Conservation (phyloP, 2,113 vertebrate species). For the Ictalurus punctatus region DNA sequence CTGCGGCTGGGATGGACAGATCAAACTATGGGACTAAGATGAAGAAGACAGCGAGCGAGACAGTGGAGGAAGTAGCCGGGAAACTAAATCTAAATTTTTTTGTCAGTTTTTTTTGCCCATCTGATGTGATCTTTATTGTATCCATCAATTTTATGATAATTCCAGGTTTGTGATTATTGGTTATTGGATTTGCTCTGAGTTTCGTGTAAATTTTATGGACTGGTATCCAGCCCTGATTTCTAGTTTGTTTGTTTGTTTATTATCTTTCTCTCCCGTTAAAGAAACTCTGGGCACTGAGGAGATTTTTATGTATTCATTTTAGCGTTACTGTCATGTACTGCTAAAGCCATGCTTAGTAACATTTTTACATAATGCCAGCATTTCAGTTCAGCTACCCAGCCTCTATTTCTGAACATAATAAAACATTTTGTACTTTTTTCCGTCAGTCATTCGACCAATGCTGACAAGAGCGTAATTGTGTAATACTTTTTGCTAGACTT, state of each 20-base stretch:
- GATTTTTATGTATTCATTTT: constrained; percentile 13
- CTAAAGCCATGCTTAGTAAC: neutral
- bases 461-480: neutral
- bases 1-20: constrained; percentile 96
- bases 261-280: constrained; percentile 32
- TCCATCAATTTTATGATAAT: neutral
- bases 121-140: neutral
- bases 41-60: neutral
- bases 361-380: neutral
- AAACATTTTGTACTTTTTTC: constrained; percentile 62
- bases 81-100: neutral
- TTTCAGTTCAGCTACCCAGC: constrained; percentile 25
- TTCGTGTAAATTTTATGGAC: constrained; percentile 48
- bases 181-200: neutral
- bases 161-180: neutral
- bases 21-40: constrained; percentile 93
- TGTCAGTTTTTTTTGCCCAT: too few relatives aligned
- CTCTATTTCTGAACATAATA: constrained; percentile 59
- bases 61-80: neutral
- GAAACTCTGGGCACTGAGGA: neutral
- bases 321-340: neutral
- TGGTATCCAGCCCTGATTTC: constrained; percentile 75
- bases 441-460: neutral
- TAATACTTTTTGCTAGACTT: neutral
- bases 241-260: constrained; percentile 46